phyloP scores from a whole-genome alignment of 2,113 vertebrate genomes.

The Rhegmatorhina hoffmannsi region DNA sequence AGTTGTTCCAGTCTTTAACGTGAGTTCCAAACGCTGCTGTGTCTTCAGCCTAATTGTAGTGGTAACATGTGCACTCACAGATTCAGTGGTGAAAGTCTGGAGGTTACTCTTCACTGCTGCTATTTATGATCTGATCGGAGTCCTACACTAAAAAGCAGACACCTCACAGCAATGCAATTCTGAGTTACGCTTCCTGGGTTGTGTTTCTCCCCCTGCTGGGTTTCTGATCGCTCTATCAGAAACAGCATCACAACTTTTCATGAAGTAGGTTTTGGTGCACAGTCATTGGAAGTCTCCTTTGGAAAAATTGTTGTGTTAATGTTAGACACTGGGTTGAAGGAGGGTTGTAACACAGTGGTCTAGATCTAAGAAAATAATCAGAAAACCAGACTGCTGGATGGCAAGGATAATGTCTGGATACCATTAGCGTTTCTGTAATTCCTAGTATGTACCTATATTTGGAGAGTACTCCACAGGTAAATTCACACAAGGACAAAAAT shows the following conservation, averaged over 20 bases:
- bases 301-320: background rate
- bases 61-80: background rate
- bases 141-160: background rate
- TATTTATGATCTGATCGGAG: background rate
- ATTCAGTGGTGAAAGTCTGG: background rate
- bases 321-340: background rate
- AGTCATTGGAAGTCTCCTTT: background rate
- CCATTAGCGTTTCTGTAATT: background rate
- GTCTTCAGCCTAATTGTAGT: background rate
- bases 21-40: rapidly evolving
- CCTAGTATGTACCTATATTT: background rate
- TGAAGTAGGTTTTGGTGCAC: background rate
- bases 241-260: background rate
- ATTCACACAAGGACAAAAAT: background rate
- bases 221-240: background rate
- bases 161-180: background rate
- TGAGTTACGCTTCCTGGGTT: background rate
- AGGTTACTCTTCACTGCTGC: background rate
- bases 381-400: background rate
- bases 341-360: rapidly evolving
- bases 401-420: background rate
- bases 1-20: background rate
- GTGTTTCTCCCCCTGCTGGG: background rate
- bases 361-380: background rate
- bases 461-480: background rate